phyloP scores from a whole-genome alignment of 2,888 invertebrate genomes.

The Catocala fraxini region DNA sequence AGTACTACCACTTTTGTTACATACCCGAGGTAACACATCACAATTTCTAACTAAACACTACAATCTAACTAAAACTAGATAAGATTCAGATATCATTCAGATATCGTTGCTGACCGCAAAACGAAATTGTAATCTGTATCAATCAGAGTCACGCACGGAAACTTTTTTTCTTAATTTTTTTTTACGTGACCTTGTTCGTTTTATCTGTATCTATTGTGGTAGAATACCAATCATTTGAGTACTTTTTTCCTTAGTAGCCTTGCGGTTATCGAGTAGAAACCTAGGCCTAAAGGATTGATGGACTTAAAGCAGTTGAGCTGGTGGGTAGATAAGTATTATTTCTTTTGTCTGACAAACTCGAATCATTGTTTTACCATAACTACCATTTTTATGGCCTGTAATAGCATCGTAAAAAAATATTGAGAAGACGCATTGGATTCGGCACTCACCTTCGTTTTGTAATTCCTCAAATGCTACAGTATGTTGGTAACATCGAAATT shows the following conservation, averaged over 20 bases:
- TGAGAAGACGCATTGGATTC: too few species aligned
- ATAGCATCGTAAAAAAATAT: too few species aligned
- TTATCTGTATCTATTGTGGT: constrained; percentile 39
- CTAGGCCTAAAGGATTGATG: neutral
- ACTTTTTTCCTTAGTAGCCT: constrained; percentile 27
- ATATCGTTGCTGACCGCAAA: constrained; percentile 40
- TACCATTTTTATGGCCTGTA: too few species aligned
- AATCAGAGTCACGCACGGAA: constrained; percentile 41
- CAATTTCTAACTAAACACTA: neutral
- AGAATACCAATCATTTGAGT: constrained; percentile 24
- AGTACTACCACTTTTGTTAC: too few species aligned
- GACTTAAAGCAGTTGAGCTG: neutral
- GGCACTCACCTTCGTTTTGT: too few species aligned
- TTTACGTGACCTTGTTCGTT: constrained; percentile 46
- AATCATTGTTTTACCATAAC: too few species aligned
- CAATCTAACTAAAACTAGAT: constrained; percentile 2
- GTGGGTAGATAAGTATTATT: too few species aligned
- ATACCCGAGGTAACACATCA: too few species aligned
- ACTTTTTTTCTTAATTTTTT: constrained; percentile 32
- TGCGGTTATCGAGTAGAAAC: constrained; percentile 28
- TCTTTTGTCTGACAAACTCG: too few species aligned
- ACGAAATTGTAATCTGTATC: constrained; percentile 47
- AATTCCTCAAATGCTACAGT: too few species aligned
- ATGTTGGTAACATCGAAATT: too few species aligned
- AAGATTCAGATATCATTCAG: constrained; percentile 5